These are phyloP conservation scores for Dinomys branickii DNA, from an alignment of 2,113 vertebrate species.

Conservation along the genomic window DNA sequence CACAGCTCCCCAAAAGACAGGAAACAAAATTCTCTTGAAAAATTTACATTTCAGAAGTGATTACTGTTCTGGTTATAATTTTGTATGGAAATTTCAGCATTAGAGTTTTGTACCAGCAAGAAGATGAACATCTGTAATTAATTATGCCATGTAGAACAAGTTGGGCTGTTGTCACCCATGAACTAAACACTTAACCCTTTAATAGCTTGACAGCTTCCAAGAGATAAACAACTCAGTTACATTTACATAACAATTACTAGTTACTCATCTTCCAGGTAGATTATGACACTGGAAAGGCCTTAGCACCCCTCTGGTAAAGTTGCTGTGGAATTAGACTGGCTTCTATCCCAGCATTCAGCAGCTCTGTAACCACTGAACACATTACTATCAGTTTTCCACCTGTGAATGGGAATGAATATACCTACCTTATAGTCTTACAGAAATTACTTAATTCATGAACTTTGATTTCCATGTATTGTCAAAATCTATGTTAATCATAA, in stretches of 20 bases:
- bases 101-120: conserved; percentile 1
- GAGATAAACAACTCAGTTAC: not conserved
- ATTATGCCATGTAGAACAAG: not conserved
- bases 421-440: not conserved
- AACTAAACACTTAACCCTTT: not conserved
- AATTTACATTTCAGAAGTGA: conserved; percentile 59
- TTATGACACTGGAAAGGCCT: not conserved
- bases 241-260: not conserved
- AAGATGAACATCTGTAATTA: conserved; percentile 49
- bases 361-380: not conserved
- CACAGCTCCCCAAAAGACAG: conserved; percentile 1
- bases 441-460: not conserved
- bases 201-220: not conserved
- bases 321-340: not conserved
- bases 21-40: conserved; percentile 46
- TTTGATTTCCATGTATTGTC: too few species aligned
- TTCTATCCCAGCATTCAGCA: not conserved
- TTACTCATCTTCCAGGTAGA: not conserved
- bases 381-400: not conserved
- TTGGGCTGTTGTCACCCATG: not conserved
- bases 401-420: not conserved
- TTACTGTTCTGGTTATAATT: conserved; percentile 55
- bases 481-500: too few species aligned
- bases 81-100: conserved; percentile 53
- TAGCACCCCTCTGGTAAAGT: accelerated